These are phyloP conservation scores for Drosophila hydei DNA, from an alignment of 1,140 invertebrate genomes.

Conservation along the genomic window DNA sequence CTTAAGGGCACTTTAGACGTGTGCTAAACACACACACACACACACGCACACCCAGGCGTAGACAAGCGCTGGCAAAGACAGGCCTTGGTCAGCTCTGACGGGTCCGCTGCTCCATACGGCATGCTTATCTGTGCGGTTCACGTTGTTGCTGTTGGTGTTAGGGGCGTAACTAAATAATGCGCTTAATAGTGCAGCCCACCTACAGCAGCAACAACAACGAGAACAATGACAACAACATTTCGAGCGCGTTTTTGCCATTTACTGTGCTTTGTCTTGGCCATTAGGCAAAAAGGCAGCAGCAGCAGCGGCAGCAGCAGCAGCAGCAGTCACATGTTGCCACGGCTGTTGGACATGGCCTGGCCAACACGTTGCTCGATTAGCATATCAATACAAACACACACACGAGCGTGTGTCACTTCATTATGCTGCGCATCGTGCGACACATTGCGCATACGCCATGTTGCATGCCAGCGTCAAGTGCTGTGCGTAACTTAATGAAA, in stretches of 20 bases:
- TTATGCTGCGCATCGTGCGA: slow-evolving; percentile 61
- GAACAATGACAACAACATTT: slow-evolving; percentile 46
- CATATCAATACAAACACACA: slow-evolving; percentile 73
- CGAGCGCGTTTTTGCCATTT: slow-evolving; percentile 67
- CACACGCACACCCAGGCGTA: slow-evolving; percentile 25
- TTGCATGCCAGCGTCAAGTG: slow-evolving; percentile 63
- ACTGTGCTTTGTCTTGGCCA: slow-evolving; percentile 73
- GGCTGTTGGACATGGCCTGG: slow-evolving; percentile 36
- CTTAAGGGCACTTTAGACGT: slow-evolving; percentile 79
- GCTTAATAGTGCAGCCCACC: slow-evolving; percentile 73
- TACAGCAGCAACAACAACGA: slow-evolving; percentile 27
- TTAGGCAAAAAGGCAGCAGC: slow-evolving; percentile 52
- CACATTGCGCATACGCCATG: slow-evolving; percentile 72
- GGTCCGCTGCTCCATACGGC: slow-evolving; percentile 61
- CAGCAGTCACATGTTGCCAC: slow-evolving; percentile 40
- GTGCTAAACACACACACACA: slow-evolving; percentile 36
- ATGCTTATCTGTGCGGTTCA: slow-evolving; percentile 67
- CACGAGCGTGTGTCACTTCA: slow-evolving; percentile 69
- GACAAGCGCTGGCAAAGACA: slow-evolving; percentile 12
- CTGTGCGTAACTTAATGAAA: slow-evolving; percentile 77
- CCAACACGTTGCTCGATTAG: slow-evolving; percentile 72
- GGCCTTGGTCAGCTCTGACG: slow-evolving; percentile 59
- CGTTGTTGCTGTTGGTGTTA: slow-evolving; percentile 20
- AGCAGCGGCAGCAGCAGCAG: slow-evolving; percentile 13
- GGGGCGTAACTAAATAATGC: slow-evolving; percentile 71